Conservation (phyloP, 2,113 vertebrate species). For the Heliornis fulica region DNA sequence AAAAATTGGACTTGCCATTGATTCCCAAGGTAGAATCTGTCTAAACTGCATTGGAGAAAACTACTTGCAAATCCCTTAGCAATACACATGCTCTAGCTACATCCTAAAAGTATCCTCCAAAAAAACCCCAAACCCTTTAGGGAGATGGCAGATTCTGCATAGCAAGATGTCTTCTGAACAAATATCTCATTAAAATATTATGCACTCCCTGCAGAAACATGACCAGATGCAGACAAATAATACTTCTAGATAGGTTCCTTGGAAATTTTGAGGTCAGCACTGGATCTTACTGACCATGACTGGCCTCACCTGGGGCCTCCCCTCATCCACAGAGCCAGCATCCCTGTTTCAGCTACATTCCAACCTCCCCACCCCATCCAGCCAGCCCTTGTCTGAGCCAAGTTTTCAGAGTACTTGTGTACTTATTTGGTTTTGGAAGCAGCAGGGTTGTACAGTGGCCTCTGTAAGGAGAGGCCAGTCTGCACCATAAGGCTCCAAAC, state of each 20-base stretch:
- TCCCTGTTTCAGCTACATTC: not conserved
- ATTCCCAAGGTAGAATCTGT: not conserved
- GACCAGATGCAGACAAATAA: not conserved
- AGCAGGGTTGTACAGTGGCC: not conserved
- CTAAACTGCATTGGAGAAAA: not conserved
- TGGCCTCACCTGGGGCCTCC: not conserved
- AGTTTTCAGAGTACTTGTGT: not conserved
- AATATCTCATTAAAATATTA: not conserved
- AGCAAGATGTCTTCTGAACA: not conserved
- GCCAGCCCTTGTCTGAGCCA: not conserved
- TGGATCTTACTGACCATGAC: not conserved
- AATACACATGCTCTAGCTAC: not conserved
- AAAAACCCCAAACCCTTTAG: not conserved
- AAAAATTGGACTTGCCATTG: not conserved
- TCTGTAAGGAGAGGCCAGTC: not conserved
- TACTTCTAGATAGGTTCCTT: not conserved
- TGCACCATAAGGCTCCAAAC: fast-evolving
- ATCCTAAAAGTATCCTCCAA: not conserved
- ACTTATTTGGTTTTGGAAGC: not conserved
- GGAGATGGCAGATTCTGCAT: not conserved
- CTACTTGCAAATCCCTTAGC: not conserved
- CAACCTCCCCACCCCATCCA: not conserved
- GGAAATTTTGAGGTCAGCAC: not conserved
- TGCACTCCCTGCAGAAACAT: not conserved
- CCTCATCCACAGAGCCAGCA: not conserved